These are phyloP conservation scores for Mycalesis mineus DNA, from an alignment of 2,888 invertebrate genomes.

Conservation along the genomic window DNA sequence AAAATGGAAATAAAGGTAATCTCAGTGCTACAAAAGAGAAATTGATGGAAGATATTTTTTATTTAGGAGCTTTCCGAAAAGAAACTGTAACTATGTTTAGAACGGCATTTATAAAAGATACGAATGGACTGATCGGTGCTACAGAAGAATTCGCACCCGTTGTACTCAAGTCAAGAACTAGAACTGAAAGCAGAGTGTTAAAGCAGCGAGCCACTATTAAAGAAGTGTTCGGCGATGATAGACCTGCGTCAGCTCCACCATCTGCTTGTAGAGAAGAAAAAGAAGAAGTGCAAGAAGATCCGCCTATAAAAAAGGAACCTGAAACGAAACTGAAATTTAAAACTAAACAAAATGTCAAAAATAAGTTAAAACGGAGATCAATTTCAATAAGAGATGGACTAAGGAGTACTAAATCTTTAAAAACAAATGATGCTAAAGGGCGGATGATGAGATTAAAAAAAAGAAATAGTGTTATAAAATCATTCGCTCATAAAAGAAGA, in stretches of 20 bases:
- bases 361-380: constrained; percentile 59
- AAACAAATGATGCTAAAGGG: constrained; percentile 68
- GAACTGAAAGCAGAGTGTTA: constrained; percentile 83
- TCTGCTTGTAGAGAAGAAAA: constrained; percentile 77
- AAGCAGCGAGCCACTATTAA: constrained; percentile 88
- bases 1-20: constrained; percentile 61
- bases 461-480: constrained; percentile 68
- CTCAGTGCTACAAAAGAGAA: constrained; percentile 67
- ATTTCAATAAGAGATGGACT: constrained; percentile 71
- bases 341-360: constrained; percentile 63
- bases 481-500: constrained; percentile 61
- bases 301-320: constrained; percentile 55
- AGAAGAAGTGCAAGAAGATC: constrained; percentile 53
- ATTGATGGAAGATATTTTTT: constrained; percentile 77
- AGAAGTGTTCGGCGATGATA: constrained; percentile 88
- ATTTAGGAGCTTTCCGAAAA: constrained; percentile 82
- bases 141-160: constrained; percentile 83
- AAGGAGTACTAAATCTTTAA: constrained; percentile 66
- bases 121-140: constrained; percentile 76
- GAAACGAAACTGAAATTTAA: constrained; percentile 59
- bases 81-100: constrained; percentile 83
- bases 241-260: constrained; percentile 90
- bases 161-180: constrained; percentile 84
- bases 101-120: constrained; percentile 81
- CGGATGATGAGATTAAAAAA: constrained; percentile 67